Conservation (phyloP, 1,140 invertebrate species). For the Drosophila azteca region DNA sequence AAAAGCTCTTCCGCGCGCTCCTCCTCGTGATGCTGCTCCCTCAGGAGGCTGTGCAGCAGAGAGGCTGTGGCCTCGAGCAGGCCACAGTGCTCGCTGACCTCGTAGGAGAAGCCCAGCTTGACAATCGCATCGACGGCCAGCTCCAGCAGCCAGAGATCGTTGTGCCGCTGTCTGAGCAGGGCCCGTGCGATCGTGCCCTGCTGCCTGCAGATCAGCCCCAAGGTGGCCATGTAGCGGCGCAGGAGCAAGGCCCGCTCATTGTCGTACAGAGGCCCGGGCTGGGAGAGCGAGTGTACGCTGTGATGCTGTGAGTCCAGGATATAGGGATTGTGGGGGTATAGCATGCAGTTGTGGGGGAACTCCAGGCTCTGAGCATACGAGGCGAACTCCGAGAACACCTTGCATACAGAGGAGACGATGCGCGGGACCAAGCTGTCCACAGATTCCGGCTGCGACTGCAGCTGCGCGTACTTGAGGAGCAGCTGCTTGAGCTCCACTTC, state of each 20-base stretch:
- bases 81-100: conserved; percentile 65
- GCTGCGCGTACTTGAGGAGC: conserved; percentile 52
- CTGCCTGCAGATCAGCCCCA: conserved; percentile 60
- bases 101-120: conserved; percentile 67
- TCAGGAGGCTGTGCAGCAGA: conserved; percentile 56
- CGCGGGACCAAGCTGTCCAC: conserved; percentile 18
- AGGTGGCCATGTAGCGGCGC: conserved; percentile 65
- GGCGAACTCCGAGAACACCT: conserved; percentile 65
- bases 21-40: background rate
- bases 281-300: conserved; percentile 21
- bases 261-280: conserved; percentile 36
- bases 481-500: conserved; percentile 65
- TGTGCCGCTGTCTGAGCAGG: conserved; percentile 47
- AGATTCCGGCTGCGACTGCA: conserved; percentile 37
- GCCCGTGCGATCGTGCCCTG: conserved; percentile 28
- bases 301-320: conserved; percentile 29
- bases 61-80: conserved; percentile 60
- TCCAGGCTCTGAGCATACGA: conserved; percentile 56
- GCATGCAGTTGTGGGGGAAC: conserved; percentile 49
- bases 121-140: conserved; percentile 55
- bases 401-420: conserved; percentile 50
- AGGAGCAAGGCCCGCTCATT: conserved; percentile 55
- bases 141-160: conserved; percentile 52
- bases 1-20: conserved; percentile 11
- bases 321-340: conserved; percentile 57